Base-by-base conservation (phyloP, 2,888 invertebrate genomes). In the Slavum lentiscoides region DNA sequence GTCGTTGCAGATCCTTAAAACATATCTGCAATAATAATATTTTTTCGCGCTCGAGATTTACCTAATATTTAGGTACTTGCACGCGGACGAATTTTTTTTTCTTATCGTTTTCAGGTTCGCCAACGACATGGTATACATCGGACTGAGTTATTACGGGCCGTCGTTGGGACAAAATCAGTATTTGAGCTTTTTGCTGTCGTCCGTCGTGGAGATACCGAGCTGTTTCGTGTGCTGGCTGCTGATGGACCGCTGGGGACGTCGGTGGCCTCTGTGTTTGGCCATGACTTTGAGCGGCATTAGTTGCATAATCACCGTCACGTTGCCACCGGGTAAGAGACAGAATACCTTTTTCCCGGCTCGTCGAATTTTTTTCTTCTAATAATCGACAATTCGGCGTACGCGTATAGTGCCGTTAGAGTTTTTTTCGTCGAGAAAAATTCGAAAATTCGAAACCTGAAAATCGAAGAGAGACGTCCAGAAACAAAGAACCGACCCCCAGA, bases 101-200 rank as follows among this genome's bases (percentile, higher is more conserved):
- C 19, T 62, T 55, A 43, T 49, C 30, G 30, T 77, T 82, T 9
- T 83, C 43, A 90, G 90, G 90, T 95, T 96, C 86, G 95, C 95
- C 72, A 96, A 94, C 84, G 94, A 95, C 85, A 95, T 94, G 86
- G 96, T 96, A 3, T 96, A 96, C 85, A 93, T 96, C 23, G 96
- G 96, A 0, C 88, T 96, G 61, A 95, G 95, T 84, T 95, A 96
- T 85, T 96, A 96, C 85, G 95, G 95, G 0, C 95, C 96, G 15
- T 92, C 94, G 1, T 89, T 96, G 75, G 96, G 96, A 15, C 93
- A 90, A 85, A 93, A 95, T 86, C 93, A 95, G 85, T 95, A 96
- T 87, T 89, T 96, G 85, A 95, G 95, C 85, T 96, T 96, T 86
- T 91, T 95, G 83, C 88, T 96, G 67, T 94, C 95, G 4, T 94